Percentiles rank a stretch among this genome's conserved stretches.
phyloP scores from a whole-genome alignment of 2,113 vertebrate species.

The Pycnonotus jocosus region DNA sequence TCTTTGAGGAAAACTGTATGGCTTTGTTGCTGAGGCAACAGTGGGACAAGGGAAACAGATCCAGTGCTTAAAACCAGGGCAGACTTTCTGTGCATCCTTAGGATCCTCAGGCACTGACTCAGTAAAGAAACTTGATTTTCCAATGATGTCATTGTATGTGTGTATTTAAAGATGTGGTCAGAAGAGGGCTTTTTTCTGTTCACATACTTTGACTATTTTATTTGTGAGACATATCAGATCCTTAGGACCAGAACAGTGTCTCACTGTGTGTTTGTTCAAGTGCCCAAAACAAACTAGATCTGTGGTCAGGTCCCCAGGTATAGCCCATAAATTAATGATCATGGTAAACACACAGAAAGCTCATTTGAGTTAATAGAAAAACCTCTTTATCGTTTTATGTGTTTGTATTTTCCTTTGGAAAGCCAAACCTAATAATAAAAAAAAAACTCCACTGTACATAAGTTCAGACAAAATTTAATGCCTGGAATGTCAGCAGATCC shows the following conservation, averaged over 20 bases:
- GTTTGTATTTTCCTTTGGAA: not conserved
- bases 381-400: not conserved
- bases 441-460: not conserved
- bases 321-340: not conserved
- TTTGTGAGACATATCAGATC: not conserved
- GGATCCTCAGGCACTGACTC: not conserved
- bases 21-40: conserved; percentile 30
- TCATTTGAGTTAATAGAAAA: not conserved
- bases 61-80: not conserved
- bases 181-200: not conserved
- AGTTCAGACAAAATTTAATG: not conserved
- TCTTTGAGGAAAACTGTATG: not conserved
- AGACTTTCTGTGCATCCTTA: not conserved
- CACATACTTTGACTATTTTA: not conserved
- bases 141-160: not conserved
- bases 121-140: not conserved
- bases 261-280: not conserved
- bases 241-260: not conserved
- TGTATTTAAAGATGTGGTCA: not conserved
- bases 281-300: not conserved
- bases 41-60: not conserved
- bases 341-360: not conserved
- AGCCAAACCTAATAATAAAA: not conserved
- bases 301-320: not conserved
- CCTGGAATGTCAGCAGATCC: not conserved